Conservation (phyloP, 2,888 invertebrate genomes). For the Thecophora atra region DNA sequence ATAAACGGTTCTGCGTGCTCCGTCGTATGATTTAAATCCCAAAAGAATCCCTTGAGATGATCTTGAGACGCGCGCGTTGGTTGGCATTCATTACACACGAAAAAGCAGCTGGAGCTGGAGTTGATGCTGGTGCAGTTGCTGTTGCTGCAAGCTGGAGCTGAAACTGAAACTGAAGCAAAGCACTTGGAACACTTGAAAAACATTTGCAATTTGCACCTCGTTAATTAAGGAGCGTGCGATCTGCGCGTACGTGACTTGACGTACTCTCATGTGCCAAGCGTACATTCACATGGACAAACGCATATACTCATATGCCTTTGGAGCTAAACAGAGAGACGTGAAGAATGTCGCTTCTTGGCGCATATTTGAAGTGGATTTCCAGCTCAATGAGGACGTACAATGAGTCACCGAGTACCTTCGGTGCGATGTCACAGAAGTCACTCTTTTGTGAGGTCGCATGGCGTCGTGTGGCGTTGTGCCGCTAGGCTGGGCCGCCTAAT, state of each 20-base stretch:
- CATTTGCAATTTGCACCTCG: slow-evolving; percentile 38
- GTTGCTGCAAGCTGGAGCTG: slow-evolving; percentile 6
- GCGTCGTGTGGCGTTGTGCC: not conserved
- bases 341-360: slow-evolving; percentile 15
- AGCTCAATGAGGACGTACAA: slow-evolving; percentile 30
- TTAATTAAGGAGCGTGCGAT: slow-evolving; percentile 38
- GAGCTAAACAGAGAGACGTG: not conserved
- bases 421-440: not conserved
- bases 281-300: not conserved
- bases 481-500: slow-evolving; percentile 19
- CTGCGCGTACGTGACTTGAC: slow-evolving; percentile 33
- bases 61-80: slow-evolving; percentile 25
- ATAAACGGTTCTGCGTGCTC: slow-evolving; percentile 34
- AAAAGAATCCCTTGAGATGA: slow-evolving; percentile 35
- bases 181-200: slow-evolving; percentile 30
- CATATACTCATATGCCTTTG: not conserved
- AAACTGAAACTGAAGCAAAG: slow-evolving; percentile 11
- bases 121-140: too few relatives aligned
- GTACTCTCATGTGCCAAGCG: slow-evolving; percentile 27
- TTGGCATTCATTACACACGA: slow-evolving; percentile 20
- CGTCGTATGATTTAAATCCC: slow-evolving; percentile 21
- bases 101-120: not conserved
- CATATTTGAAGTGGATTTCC: slow-evolving; percentile 33
- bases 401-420: slow-evolving; percentile 1
- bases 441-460: not conserved